Base-by-base conservation (phyloP, 2,113 vertebrate genomes). In the Zosterops pallidus region DNA sequence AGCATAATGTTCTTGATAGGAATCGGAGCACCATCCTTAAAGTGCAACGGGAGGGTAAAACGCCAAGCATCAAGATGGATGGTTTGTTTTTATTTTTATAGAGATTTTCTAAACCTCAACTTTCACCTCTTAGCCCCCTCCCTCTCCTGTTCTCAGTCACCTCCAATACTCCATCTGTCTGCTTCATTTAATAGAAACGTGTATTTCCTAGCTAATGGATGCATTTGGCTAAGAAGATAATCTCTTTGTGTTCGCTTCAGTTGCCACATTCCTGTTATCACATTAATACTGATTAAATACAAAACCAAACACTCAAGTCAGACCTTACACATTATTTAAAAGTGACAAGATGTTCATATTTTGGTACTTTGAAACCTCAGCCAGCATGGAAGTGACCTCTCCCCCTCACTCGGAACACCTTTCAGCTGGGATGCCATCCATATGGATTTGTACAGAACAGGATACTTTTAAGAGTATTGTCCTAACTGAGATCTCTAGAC, bases 71-170 rank as follows among this genome's bases (percentile, higher is more conserved):
- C 83, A 95, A 98, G 98, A 98, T 14, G 63, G 95, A 98, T 97
- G 97, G 97, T 92, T 98, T 98, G 97, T 98, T 98, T 98, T 97
- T 97, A 97, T 98, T 98, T 98, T 98, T 97, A 98, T 90, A 96
- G 97, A 96, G 97, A 97, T 97, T 98, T 97, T 98, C 97, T 97
- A 97, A 98, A 97, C 93, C 95, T 98, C 97, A 96, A 95, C 97
- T 97, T 97, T 98, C 96, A 97, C 97, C 97, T 91, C 87, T 92
- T 64, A 70, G 62, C 91, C 52, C 93, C 92, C 89, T 95, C 89
- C 71, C 33, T n/a, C 91, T 92, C 76, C 53, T 35, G 82, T 96
- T 96, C 88, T 91, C 82, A 67, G 96, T 94, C 91, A 96, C 94
- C 90, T 98, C 90, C 95, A 92, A 95, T 78, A 92, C 89, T 86